These are phyloP conservation scores for Hypercompe scribonia DNA, from an alignment of 2,888 invertebrate genomes.

Conservation along the genomic window DNA sequence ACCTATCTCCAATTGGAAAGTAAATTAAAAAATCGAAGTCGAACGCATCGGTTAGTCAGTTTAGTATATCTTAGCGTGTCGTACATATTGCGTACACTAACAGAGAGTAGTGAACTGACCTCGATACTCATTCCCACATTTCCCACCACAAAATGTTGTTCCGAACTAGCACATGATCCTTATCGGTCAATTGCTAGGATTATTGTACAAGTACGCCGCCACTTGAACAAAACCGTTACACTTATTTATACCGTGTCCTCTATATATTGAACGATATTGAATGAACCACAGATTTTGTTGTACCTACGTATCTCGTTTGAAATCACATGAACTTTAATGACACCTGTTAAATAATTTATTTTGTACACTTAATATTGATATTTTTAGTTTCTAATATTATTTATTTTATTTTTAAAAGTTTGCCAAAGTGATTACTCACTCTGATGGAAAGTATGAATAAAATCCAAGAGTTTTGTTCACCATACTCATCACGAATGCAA, in stretches of 20 bases:
- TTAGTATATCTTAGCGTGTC: slow-evolving; percentile 28
- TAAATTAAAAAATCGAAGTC: slow-evolving; percentile 19
- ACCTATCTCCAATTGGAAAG: slow-evolving; percentile 35
- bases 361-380: background rate
- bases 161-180: slow-evolving; percentile 44
- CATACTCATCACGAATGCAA: too few species aligned
- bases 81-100: slow-evolving; percentile 14
- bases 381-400: too few species aligned
- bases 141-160: slow-evolving; percentile 30
- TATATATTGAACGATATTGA: slow-evolving; percentile 2
- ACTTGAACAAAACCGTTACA: slow-evolving; percentile 26
- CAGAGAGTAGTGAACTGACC: slow-evolving; percentile 29
- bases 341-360: background rate
- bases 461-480: too few species aligned
- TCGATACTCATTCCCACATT: slow-evolving; percentile 40
- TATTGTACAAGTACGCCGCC: slow-evolving; percentile 26
- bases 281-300: background rate
- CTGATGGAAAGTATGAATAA: too few species aligned
- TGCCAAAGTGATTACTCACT: too few species aligned
- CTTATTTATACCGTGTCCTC: slow-evolving; percentile 17
- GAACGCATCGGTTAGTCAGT: slow-evolving; percentile 12
- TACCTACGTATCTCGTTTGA: background rate
- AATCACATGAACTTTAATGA: background rate
- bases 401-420: too few species aligned
- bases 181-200: slow-evolving; percentile 50